Percentiles rank a stretch among this genome's conserved stretches.
phyloP scores from a whole-genome alignment of 37 sponge, comb jelly and placozoan genomes.

The Oscarella lobularis region DNA sequence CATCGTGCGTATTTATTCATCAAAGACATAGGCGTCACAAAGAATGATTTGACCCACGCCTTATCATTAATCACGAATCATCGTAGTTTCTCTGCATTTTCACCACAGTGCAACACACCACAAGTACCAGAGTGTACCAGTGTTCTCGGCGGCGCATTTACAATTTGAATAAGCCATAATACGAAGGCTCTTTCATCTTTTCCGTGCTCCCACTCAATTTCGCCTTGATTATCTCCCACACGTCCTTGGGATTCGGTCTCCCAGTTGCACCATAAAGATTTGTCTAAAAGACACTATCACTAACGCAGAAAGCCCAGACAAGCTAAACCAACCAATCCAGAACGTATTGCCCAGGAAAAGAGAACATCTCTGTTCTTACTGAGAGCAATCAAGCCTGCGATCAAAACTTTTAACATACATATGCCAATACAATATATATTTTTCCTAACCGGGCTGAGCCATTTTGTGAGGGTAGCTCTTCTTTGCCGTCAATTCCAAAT shows the following conservation, averaged over 20 bases:
- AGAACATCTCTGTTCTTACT: background rate
- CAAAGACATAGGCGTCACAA: no score
- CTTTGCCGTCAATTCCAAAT: slow-evolving; percentile 28
- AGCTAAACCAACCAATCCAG: background rate
- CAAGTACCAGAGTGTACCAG: no score
- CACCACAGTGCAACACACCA: no score
- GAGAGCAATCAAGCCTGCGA: slow-evolving; percentile 6
- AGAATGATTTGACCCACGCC: no score
- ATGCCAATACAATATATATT: no score
- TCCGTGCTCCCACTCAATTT: background rate
- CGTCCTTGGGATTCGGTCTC: background rate
- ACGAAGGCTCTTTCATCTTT: background rate
- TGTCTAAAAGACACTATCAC: background rate
- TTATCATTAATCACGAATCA: no score
- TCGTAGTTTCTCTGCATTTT: no score
- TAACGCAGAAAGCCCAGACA: background rate
- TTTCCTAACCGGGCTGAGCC: no score
- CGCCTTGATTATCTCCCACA: background rate
- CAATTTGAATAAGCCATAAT: background rate
- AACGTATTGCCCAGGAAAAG: background rate
- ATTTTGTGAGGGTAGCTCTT: slow-evolving; percentile 58
- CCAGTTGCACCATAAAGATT: background rate
- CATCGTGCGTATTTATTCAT: no score
- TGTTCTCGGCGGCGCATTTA: no score
- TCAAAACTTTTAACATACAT: no score